Conservation (phyloP, 2,113 vertebrate species). For the Litocranius walleri region DNA sequence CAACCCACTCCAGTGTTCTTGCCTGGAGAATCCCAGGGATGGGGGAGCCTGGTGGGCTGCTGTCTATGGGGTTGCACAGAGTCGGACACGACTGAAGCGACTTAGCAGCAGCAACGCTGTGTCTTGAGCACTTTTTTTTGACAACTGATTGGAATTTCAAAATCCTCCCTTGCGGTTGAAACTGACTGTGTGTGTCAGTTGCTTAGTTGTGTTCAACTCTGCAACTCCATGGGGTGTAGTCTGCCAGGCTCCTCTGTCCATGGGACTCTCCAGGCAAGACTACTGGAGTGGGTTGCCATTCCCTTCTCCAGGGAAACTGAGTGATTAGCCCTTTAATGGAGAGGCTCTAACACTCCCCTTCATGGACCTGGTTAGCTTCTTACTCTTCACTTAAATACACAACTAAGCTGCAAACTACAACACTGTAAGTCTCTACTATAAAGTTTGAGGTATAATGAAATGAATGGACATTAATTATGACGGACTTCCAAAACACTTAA, state of each 20-base stretch:
- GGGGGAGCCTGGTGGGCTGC: too few relatives aligned
- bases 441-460: not conserved
- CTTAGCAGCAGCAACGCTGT: not conserved
- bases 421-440: too few relatives aligned
- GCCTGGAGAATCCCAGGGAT: too few relatives aligned
- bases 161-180: not conserved
- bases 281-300: not conserved
- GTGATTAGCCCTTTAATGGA: not conserved
- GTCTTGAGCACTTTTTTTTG: not conserved
- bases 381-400: not conserved
- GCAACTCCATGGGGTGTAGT: not conserved
- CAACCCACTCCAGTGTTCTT: too few relatives aligned
- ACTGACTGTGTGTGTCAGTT: too few relatives aligned
- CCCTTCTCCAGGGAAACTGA: not conserved
- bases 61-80: too few relatives aligned
- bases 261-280: not conserved
- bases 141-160: not conserved
- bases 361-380: not conserved
- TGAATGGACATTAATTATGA: not conserved
- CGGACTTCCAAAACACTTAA: not conserved
- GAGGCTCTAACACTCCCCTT: too few relatives aligned
- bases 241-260: not conserved
- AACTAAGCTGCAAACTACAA: not conserved
- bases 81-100: too few relatives aligned
- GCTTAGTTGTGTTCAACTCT: not conserved